phyloP scores from a whole-genome alignment of 30 jellyfish, hydroid and myxozoan genomes.

The Morbakka virulenta region DNA sequence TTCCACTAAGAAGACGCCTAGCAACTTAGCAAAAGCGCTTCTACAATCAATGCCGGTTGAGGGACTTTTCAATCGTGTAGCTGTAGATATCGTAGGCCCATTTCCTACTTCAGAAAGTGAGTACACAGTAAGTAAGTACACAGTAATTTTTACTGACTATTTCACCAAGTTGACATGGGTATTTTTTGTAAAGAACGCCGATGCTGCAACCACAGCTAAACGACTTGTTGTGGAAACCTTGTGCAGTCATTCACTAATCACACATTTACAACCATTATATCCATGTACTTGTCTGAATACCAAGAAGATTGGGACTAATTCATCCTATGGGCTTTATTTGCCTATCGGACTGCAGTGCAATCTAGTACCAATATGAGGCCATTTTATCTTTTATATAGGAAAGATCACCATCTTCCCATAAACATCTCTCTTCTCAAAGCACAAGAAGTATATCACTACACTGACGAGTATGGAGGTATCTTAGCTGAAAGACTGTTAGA shows the following conservation, averaged over 20 bases:
- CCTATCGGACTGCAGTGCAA: slow-evolving; percentile 32
- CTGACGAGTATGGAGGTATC: slow-evolving; percentile 20
- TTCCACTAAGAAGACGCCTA: no score
- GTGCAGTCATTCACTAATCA: slow-evolving; percentile 47
- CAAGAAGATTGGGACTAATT: slow-evolving; percentile 50
- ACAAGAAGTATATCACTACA: slow-evolving; percentile 7
- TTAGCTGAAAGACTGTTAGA: slow-evolving; percentile 7
- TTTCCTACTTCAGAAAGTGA: slow-evolving; percentile 56
- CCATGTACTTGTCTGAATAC: slow-evolving; percentile 50
- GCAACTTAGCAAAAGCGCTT: no score
- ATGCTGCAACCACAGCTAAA: slow-evolving; percentile 51
- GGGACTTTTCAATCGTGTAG: slow-evolving; percentile 55
- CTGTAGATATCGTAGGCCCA: slow-evolving; percentile 75
- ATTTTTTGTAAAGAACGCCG: slow-evolving; percentile 38
- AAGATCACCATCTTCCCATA: slow-evolving; percentile 48
- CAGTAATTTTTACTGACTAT: slow-evolving; percentile 42
- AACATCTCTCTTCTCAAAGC: slow-evolving; percentile 26
- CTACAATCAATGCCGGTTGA: slow-evolving; percentile 60
- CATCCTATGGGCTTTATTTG: slow-evolving; percentile 36
- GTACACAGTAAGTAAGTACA: slow-evolving; percentile 16
- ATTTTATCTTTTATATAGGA: slow-evolving; percentile 27
- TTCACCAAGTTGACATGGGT: slow-evolving; percentile 62
- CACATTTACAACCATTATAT: no score
- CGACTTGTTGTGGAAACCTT: slow-evolving; percentile 43
- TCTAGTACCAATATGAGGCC: slow-evolving; percentile 29